A percentile compares a stretch with the other conserved stretches of the same genome.
phyloP scores from a whole-genome alignment of 2,888 invertebrate genomes.

The Dendrolimus pini region DNA sequence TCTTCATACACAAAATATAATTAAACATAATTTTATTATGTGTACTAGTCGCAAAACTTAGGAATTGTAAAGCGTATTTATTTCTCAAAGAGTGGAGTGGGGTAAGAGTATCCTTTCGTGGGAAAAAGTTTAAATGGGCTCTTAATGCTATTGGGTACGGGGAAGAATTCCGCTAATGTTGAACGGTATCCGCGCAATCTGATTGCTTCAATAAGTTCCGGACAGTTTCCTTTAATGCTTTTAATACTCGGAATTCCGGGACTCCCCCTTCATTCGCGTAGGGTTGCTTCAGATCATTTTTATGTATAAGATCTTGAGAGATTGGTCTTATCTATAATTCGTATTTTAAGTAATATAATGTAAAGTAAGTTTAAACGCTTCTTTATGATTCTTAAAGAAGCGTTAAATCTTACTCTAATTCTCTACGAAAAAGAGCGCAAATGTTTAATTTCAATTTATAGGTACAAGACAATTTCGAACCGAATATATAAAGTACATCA shows the following conservation, averaged over 20 bases:
- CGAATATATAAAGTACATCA: no score
- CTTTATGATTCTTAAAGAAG: no score
- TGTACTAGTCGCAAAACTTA: slow-evolving; percentile 11
- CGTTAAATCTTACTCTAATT: no score
- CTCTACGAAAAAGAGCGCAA: no score
- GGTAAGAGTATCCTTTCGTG: slow-evolving; percentile 56
- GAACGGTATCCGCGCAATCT: slow-evolving; percentile 67
- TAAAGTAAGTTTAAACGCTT: no score
- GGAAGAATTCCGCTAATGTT: slow-evolving; percentile 67
- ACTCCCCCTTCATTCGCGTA: slow-evolving; percentile 1
- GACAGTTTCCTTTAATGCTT: slow-evolving; percentile 60
- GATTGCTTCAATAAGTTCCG: slow-evolving; percentile 70
- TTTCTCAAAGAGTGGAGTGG: slow-evolving; percentile 34
- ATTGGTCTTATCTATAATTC: no score
- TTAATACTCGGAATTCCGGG: slow-evolving; percentile 57
- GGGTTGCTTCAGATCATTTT: not conserved
- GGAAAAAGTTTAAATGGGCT: slow-evolving; percentile 65
- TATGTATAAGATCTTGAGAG: not conserved
- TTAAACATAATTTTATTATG: not conserved
- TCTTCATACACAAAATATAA: no score
- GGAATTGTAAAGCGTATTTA: slow-evolving; percentile 45
- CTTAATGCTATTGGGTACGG: slow-evolving; percentile 65
- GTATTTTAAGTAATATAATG: no score
- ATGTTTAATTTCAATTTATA: no score
- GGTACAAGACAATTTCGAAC: no score